These are phyloP conservation scores for Anoncus sp. DNA, from an alignment of 2,888 invertebrate genomes.

Conservation along the genomic window DNA sequence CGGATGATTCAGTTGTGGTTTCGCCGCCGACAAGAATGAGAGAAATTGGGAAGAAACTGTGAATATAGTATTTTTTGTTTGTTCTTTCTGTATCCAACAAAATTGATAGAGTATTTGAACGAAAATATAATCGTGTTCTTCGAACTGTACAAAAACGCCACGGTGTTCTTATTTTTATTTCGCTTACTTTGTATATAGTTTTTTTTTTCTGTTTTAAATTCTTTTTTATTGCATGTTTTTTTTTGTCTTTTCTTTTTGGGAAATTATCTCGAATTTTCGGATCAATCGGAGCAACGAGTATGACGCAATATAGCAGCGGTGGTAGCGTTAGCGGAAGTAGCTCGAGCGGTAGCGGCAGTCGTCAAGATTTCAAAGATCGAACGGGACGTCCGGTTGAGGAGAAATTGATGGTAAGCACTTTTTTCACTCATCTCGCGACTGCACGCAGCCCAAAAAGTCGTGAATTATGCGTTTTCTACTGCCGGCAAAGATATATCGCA, in stretches of 20 bases:
- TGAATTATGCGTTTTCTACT: neutral
- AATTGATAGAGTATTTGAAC: neutral
- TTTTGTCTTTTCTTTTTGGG: neutral
- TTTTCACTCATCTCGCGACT: no score
- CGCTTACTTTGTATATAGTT: neutral
- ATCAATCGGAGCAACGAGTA: constrained; percentile 44
- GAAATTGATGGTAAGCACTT: constrained; percentile 73
- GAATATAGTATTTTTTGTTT: constrained; percentile 13
- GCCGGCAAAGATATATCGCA: neutral
- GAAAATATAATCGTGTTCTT: constrained; percentile 2
- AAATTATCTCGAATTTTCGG: neutral
- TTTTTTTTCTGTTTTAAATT: neutral
- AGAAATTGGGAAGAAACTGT: constrained; percentile 9
- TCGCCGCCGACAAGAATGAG: neutral
- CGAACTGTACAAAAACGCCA: constrained; percentile 11
- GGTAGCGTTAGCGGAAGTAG: constrained; percentile 77
- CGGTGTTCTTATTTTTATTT: constrained; percentile 11
- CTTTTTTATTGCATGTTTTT: neutral
- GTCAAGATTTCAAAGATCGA: constrained; percentile 72
- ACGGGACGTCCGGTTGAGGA: constrained; percentile 69
- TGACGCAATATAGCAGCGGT: constrained; percentile 78
- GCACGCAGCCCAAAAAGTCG: no score
- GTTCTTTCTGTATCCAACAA: neutral
- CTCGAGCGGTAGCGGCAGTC: constrained; percentile 72
- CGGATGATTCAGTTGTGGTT: constrained; percentile 5